A percentile compares a stretch with the other conserved stretches of the same genome.
phyloP scores from a whole-genome alignment of 2,797 vertebrate species.

The Cyclopterus lumpus region DNA sequence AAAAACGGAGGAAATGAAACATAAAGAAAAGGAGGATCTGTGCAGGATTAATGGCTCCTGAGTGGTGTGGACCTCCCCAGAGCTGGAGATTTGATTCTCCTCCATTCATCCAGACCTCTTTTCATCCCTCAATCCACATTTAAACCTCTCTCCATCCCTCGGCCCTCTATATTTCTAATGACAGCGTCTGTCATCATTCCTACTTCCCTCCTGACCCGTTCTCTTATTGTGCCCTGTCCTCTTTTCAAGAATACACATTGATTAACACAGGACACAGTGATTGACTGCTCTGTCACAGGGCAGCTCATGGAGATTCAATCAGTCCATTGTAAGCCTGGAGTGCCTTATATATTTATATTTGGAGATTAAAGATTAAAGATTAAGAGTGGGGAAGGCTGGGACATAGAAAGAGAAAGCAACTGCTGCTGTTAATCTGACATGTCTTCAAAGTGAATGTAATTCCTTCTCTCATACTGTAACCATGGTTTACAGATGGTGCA shows the following conservation, averaged over 20 bases:
- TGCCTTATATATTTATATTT: conserved; percentile 32
- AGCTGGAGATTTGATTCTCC: conserved; percentile 54
- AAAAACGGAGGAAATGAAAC: conserved; percentile 67
- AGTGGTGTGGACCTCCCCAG: conserved; percentile 49
- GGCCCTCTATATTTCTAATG: conserved; percentile 7
- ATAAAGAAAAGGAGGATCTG: conserved; percentile 53
- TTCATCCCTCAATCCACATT: conserved; percentile 58
- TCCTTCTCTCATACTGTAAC: not conserved
- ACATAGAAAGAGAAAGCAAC: conserved; percentile 3
- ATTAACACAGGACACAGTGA: conserved; percentile 44
- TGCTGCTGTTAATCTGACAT: conserved; percentile 2
- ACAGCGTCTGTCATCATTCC: conserved; percentile 43
- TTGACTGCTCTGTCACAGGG: conserved; percentile 31
- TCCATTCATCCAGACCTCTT: conserved; percentile 43
- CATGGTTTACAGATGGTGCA: not conserved
- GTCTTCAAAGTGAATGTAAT: conserved; percentile 6
- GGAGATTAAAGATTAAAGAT: conserved; percentile 30
- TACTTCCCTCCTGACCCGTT: conserved; percentile 31
- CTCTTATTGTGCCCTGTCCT: conserved; percentile 29
- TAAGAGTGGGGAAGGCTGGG: not conserved
- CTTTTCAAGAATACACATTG: conserved; percentile 38
- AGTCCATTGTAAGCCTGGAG: conserved; percentile 33
- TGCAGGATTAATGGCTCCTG: conserved; percentile 62
- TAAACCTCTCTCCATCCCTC: conserved; percentile 53
- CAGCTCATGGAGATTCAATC: conserved; percentile 39